Percentiles rank a stretch among this genome's conserved stretches.
phyloP scores from a whole-genome alignment of 2,888 invertebrate genomes.

The Melinaea marsaeus region DNA sequence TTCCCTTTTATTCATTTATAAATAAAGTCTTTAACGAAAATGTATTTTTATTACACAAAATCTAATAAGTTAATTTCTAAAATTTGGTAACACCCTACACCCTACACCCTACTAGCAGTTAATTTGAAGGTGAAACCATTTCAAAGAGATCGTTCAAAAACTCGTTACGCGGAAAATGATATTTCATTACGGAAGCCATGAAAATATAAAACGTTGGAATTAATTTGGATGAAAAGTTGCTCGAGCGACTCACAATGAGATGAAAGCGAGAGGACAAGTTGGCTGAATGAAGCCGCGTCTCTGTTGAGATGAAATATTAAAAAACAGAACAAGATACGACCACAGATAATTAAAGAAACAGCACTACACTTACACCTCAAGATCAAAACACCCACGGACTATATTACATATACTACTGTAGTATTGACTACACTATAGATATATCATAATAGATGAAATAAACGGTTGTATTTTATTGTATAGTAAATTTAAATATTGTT shows the following conservation, averaged over 20 bases:
- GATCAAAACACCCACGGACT: neutral
- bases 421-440: too few relatives aligned
- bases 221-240: slow-evolving; percentile 73
- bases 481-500: too few relatives aligned
- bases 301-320: slow-evolving; percentile 66
- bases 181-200: slow-evolving; percentile 67
- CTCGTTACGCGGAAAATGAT: slow-evolving; percentile 62
- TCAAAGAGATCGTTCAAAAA: slow-evolving; percentile 47
- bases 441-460: too few relatives aligned
- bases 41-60: neutral
- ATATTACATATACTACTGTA: neutral
- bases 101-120: slow-evolving; percentile 21
- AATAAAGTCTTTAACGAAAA: too few relatives aligned
- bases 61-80: neutral
- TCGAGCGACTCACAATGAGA: slow-evolving; percentile 63
- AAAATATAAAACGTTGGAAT: slow-evolving; percentile 64
- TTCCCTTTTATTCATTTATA: too few relatives aligned
- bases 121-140: slow-evolving; percentile 56
- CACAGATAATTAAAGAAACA: slow-evolving; percentile 30
- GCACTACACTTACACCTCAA: slow-evolving; percentile 2
- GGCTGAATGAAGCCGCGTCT: slow-evolving; percentile 65
- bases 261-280: slow-evolving; percentile 69
- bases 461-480: too few relatives aligned
- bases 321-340: slow-evolving; percentile 41
- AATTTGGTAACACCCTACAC: neutral